Percentiles rank a stretch among this genome's conserved stretches.
These are phyloP conservation scores for Noctuana brunneofusca DNA, from an alignment of 2,888 invertebrate species.

Conservation along the genomic window DNA sequence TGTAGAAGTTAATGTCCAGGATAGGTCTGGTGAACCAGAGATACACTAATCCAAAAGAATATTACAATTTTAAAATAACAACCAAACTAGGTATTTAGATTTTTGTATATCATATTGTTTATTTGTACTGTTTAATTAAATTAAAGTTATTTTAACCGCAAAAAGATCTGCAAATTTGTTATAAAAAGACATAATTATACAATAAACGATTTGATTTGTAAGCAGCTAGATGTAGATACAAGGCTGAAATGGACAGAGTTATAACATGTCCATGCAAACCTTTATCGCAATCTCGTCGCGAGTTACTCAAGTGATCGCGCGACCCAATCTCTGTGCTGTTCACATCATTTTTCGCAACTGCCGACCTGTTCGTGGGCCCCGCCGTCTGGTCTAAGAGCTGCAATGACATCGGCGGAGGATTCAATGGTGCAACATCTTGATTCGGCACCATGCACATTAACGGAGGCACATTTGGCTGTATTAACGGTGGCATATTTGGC, in stretches of 20 bases:
- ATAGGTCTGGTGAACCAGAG: too few species aligned
- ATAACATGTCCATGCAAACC: conserved; percentile 17
- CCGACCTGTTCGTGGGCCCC: conserved; percentile 35
- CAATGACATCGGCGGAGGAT: conserved; percentile 35
- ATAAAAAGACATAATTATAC: too few species aligned
- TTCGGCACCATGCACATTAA: conserved; percentile 39
- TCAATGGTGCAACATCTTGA: conserved; percentile 33
- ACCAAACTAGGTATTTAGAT: too few species aligned
- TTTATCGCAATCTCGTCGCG: conserved; percentile 20
- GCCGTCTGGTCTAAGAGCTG: conserved; percentile 44
- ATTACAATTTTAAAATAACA: too few species aligned
- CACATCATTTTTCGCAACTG: conserved; percentile 29
- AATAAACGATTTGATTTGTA: too few species aligned
- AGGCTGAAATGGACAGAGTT: neutral
- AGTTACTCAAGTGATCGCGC: conserved; percentile 23
- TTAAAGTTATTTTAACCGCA: too few species aligned
- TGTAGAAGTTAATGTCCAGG: too few species aligned
- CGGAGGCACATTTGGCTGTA: neutral
- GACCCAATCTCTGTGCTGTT: conserved; percentile 35
- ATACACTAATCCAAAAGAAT: too few species aligned
- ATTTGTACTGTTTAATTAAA: too few species aligned
- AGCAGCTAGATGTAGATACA: neutral
- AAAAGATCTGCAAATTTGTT: too few species aligned
- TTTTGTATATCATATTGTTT: too few species aligned
- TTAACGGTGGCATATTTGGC: too few species aligned